phyloP scores from a whole-genome alignment of 2,113 vertebrate species.

The Hassar affinis region DNA sequence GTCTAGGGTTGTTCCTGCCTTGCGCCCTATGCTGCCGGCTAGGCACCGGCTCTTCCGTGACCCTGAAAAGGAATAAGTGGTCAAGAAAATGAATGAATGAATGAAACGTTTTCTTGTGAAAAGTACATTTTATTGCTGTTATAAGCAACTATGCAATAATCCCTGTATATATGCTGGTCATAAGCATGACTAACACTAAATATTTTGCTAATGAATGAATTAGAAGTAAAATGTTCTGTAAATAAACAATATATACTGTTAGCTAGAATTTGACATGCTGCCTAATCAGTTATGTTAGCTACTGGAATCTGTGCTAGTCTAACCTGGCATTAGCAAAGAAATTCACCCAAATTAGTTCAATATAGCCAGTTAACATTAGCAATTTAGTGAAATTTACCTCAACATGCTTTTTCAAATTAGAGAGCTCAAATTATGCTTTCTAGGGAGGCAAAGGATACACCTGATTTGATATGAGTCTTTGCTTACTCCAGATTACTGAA shows the following conservation, averaged over 20 bases:
- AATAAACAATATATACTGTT: not conserved
- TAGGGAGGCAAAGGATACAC: not conserved
- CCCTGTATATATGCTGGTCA: not conserved
- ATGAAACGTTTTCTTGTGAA: not conserved
- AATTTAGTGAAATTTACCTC: not conserved
- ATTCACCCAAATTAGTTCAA: not conserved
- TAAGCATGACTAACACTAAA: not conserved
- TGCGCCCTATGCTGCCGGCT: too few species aligned
- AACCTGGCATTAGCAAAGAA: not conserved
- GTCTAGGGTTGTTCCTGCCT: too few species aligned
- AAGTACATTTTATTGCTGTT: not conserved
- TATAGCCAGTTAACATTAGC: not conserved
- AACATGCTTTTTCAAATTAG: not conserved
- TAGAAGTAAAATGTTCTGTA: not conserved
- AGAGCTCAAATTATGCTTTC: not conserved
- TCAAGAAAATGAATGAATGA: too few species aligned
- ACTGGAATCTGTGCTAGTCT: not conserved
- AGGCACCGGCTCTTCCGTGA: too few species aligned
- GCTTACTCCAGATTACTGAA: not conserved
- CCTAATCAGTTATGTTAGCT: not conserved
- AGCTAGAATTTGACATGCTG: not conserved
- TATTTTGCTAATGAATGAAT: not conserved
- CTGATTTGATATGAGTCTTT: not conserved
- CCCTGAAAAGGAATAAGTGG: too few species aligned
- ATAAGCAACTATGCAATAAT: not conserved